Conservation (phyloP, 2,888 invertebrate species). For the Rhabditoides inermis region DNA sequence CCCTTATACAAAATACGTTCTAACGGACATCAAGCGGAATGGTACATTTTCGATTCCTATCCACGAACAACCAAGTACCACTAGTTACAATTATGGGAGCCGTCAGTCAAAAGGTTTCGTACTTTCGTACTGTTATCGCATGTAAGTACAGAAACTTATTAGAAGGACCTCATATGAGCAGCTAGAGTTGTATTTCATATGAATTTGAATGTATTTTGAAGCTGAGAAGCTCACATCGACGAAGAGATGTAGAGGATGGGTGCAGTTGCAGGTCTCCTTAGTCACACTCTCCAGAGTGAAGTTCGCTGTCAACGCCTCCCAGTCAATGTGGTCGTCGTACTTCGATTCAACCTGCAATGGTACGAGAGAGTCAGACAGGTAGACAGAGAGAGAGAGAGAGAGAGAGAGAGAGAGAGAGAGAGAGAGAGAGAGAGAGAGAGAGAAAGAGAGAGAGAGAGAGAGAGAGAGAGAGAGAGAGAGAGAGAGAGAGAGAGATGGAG, state of each 20-base stretch:
- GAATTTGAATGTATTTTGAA: too few relatives aligned
- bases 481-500: neutral
- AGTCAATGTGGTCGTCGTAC: constrained; percentile 19
- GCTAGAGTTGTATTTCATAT: too few relatives aligned
- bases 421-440: neutral
- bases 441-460: neutral
- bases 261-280: constrained; percentile 17
- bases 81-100: too few relatives aligned
- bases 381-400: neutral
- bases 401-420: neutral
- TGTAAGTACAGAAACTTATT: too few relatives aligned
- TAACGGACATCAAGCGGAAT: too few relatives aligned
- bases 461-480: neutral
- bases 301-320: too few relatives aligned
- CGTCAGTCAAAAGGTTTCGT: too few relatives aligned
- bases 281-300: constrained; percentile 25
- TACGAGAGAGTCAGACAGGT: neutral
- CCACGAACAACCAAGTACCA: too few relatives aligned
- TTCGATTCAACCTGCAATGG: neutral
- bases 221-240: constrained; percentile 17
- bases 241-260: constrained; percentile 20
- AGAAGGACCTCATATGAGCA: too few relatives aligned
- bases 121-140: too few relatives aligned
- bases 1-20: too few relatives aligned
- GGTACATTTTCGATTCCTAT: too few relatives aligned